Evolutionary conservation across 2,797 vertebrate species (phyloP), one percentile per base, ranked within the genome.

Genomic region (Sebastes vulpes): DNA sequence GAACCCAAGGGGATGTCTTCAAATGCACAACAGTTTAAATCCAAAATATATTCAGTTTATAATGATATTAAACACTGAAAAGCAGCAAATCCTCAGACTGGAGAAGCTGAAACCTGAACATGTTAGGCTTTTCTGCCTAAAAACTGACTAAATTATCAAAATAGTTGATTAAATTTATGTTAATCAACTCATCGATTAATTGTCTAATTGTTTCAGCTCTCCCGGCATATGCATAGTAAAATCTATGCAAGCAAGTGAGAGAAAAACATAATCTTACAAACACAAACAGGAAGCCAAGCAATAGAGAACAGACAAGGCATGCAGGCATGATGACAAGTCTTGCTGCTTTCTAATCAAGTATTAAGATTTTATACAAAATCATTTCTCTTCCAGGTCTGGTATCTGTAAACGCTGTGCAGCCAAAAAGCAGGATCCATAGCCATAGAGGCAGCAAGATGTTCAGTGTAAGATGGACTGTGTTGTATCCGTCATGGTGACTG

Each of bases 401-500:
- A 1, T 42, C 7, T 73, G 16, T 48, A 32, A 57, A 81, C 5
- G 6, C 66, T 23, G 29, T 21, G 20, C 4, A 9, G 38, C 53
- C 26, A 50, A 18, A 59, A 64, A 70, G 7, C 46, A 29, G 38
- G 25, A 31, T 50, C 6, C 29, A 54, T 2, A 35, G 10, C 31
- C 2, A 3, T 1, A 14, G 57, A 66, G 25, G 42, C 68, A 69
- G 54, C 16, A 11, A 32, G 50, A 61, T 56, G 75, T 66, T 82
- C 16, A 14, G 38, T 9, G 42, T 61, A 21, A 74, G 76, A 75
- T 54, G 53, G 79, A 69, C 23, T 31, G 79, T 72, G 58, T 77
- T 25, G 78, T 11, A 32, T 82, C 46, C 52, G 35, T 57, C 23
- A 20, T n/a, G 38, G 56, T 77, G 76, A 76, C 58, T 80, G 80